Conservation (phyloP, 2,797 vertebrate species). For the Scolopax rusticola region DNA sequence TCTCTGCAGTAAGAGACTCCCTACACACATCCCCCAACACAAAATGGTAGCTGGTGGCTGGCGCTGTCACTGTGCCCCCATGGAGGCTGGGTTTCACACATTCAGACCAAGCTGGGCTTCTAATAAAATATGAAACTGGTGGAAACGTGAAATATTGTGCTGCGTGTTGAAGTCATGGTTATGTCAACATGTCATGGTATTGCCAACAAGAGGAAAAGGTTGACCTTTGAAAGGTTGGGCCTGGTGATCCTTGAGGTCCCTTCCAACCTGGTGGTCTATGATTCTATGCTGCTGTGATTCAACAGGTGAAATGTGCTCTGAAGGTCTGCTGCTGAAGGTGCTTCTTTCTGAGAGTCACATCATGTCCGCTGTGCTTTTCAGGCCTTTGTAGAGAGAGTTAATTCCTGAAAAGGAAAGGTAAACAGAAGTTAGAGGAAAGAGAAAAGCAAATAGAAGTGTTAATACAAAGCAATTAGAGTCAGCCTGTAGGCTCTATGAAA, state of each 20-base stretch:
- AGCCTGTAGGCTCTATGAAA: neutral
- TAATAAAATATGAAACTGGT: neutral
- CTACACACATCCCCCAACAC: fast-evolving
- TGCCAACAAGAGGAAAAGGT: neutral
- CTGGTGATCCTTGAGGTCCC: neutral
- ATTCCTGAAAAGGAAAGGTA: neutral
- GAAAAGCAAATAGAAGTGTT: neutral
- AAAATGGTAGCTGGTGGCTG: fast-evolving
- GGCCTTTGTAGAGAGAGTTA: neutral
- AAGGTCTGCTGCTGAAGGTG: neutral
- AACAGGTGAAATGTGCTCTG: fast-evolving
- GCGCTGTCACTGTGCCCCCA: fast-evolving
- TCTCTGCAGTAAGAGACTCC: neutral
- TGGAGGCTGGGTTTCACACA: fast-evolving
- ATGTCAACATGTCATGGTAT: fast-evolving
- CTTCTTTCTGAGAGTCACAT: neutral
- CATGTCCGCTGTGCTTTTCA: neutral
- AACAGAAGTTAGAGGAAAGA: neutral
- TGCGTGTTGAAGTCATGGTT: fast-evolving
- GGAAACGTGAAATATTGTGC: neutral
- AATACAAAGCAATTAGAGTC: neutral
- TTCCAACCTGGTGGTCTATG: neutral
- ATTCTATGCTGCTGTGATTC: neutral
- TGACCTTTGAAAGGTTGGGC: neutral
- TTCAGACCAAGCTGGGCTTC: neutral